Conservation (phyloP, 2,797 vertebrate genomes). For the Botia kubotai region DNA sequence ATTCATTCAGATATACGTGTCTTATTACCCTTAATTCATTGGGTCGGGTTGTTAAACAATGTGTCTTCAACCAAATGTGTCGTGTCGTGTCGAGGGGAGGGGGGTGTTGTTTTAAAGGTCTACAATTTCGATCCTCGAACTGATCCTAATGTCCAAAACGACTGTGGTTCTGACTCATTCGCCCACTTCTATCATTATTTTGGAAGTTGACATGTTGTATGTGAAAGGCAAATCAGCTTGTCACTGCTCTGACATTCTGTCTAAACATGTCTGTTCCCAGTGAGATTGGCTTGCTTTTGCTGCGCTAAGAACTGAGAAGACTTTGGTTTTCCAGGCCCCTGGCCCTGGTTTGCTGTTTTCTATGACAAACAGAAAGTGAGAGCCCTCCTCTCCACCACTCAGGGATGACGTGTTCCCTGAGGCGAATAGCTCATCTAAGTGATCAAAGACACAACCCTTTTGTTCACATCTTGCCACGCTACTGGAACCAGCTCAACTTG, state of each 20-base stretch:
- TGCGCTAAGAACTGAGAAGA: not conserved
- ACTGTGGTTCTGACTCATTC: slow-evolving; percentile 2
- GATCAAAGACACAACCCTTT: slow-evolving; percentile 45
- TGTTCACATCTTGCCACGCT: slow-evolving; percentile 12
- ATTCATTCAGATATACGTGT: not conserved
- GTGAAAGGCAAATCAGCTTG: slow-evolving; percentile 39
- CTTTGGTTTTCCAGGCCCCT: slow-evolving; percentile 17
- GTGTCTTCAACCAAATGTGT: not conserved
- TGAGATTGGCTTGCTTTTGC: slow-evolving; percentile 36
- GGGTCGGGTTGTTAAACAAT: not conserved
- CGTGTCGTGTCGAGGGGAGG: too few relatives aligned
- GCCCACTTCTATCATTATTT: slow-evolving; percentile 45
- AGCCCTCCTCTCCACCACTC: slow-evolving; percentile 29
- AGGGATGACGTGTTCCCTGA: slow-evolving; percentile 28
- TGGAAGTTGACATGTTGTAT: slow-evolving; percentile 25
- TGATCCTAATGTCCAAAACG: not conserved
- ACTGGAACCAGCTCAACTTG: slow-evolving; percentile 31
- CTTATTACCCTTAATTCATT: not conserved
- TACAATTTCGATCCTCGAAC: not conserved
- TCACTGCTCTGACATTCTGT: slow-evolving; percentile 22
- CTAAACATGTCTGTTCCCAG: slow-evolving; percentile 18
- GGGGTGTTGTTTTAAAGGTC: not conserved
- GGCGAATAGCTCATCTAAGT: slow-evolving; percentile 29
- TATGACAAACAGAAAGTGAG: slow-evolving; percentile 40
- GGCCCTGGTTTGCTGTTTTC: slow-evolving; percentile 13